Base-by-base conservation (phyloP, 2,113 vertebrate species). In the Phalacrocorax pelagicus region DNA sequence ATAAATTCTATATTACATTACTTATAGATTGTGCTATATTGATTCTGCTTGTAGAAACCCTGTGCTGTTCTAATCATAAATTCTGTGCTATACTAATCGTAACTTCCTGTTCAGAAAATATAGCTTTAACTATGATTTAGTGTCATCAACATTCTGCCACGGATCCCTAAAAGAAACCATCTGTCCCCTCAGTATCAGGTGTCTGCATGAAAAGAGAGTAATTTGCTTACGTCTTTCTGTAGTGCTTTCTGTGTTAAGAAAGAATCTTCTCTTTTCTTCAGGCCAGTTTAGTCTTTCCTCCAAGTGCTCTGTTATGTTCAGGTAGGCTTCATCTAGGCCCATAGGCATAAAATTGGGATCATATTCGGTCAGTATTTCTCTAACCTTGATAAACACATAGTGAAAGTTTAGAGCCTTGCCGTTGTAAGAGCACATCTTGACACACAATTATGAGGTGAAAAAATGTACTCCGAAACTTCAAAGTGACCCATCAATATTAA, bases 291-390 rank as follows among this genome's bases (percentile, higher is more conserved):
- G 95, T 88, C 99, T 98, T 98, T 99, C 98, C 46, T 98, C 96
- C 97, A 99, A 97, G 94, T 99, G 99, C 22, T 99, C 98, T 93
- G 99, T 99, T 96, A 99, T 98, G 92, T 99, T 99, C 98, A 99
- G 96, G 97, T 99, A 99, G 52, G 99, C 99, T 98, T 99, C 99
- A 97, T 99, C 99, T 94, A 99, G 98, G 95, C 99, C 99, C 98
- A 99, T 11, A 63, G 99, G 98, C 98, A 99, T 98, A 97, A 99
- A 99, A 90, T 98, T 97, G 49, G 98, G 98, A 97, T 99, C 99
- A 96, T 99, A 99, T 77, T 99, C 98, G 19, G 98, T 96, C 96
- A 99, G 98, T 97, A 99, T 98, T 96, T 99, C 98, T 84, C 98
- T 98, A 90, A 99, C 98, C 99, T 99, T 94, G 83, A 95, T 49